Evolutionary conservation across 2,797 vertebrate species (phyloP).

Genomic region (Mus caroli): DNA sequence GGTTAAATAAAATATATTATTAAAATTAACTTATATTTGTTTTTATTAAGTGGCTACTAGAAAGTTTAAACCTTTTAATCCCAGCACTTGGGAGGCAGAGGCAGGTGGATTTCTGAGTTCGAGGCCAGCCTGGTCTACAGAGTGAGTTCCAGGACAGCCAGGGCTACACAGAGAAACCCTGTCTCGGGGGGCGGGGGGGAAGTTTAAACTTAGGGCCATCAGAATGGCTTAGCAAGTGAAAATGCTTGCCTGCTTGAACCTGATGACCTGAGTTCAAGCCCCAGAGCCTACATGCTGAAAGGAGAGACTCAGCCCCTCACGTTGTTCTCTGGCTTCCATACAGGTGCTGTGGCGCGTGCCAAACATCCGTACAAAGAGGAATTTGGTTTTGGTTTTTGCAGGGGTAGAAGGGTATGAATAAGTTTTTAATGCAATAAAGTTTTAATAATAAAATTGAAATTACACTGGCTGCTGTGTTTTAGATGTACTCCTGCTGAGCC

Average conservation of each 20-base stretch:
- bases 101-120: no score
- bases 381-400: background rate
- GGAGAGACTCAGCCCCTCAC: background rate
- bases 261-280: background rate
- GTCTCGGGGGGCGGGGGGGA: no score
- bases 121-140: no score
- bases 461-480: background rate
- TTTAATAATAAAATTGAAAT: conserved; percentile 16
- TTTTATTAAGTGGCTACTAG: conserved; percentile 10
- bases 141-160: no score
- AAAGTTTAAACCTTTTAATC: background rate
- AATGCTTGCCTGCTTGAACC: background rate
- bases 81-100: no score
- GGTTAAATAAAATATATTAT: conserved; percentile 80
- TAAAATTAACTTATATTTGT: conserved; percentile 58
- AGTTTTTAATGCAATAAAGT: background rate
- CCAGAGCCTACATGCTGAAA: background rate
- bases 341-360: background rate
- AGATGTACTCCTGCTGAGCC: background rate
- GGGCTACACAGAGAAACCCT: no score
- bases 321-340: background rate
- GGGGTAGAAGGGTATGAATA: background rate
- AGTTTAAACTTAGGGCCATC: background rate
- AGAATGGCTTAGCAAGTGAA: background rate
- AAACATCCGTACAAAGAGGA: background rate